A percentile compares a stretch with the other conserved stretches of the same genome.
These are phyloP conservation scores for Drosophila pruinosa DNA, from an alignment of 1,140 invertebrate species.

Conservation along the genomic window DNA sequence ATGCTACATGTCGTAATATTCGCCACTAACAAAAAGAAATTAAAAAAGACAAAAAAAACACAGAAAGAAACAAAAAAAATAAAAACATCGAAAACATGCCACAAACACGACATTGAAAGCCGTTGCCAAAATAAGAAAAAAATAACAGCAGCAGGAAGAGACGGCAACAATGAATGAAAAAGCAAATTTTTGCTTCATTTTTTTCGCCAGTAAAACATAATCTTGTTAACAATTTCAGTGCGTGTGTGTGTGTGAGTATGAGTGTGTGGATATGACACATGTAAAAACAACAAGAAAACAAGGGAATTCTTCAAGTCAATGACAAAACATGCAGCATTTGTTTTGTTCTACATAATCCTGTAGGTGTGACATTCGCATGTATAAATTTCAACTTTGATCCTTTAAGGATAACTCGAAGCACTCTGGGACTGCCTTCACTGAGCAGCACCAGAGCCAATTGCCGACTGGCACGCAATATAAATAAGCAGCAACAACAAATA, in stretches of 20 bases:
- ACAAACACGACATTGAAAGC: slow-evolving; percentile 67
- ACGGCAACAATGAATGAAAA: slow-evolving; percentile 49
- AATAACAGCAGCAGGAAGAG: slow-evolving; percentile 21
- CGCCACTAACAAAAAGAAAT: slow-evolving; percentile 53
- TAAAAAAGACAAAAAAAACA: slow-evolving; percentile 16
- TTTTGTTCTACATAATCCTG: slow-evolving; percentile 67
- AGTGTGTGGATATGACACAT: slow-evolving; percentile 31
- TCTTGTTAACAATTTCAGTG: slow-evolving; percentile 72
- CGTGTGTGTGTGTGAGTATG: slow-evolving; percentile 15
- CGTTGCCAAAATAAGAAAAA: slow-evolving; percentile 49
- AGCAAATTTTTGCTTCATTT: slow-evolving; percentile 39
- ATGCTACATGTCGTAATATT: slow-evolving; percentile 70
- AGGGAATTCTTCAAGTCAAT: slow-evolving; percentile 57
- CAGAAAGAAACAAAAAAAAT: slow-evolving; percentile 21
- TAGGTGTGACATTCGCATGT: slow-evolving; percentile 73
- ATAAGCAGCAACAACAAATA: slow-evolving; percentile 39
- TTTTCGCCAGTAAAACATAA: slow-evolving; percentile 49
- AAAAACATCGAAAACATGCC: slow-evolving; percentile 48
- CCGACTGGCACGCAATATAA: slow-evolving; percentile 40
- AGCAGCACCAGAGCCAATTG: slow-evolving; percentile 55
- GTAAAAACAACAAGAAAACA: slow-evolving; percentile 19
- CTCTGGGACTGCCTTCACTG: slow-evolving; percentile 36
- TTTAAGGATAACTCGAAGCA: slow-evolving; percentile 64
- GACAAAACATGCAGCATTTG: slow-evolving; percentile 55
- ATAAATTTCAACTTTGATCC: slow-evolving; percentile 81